Conservation (phyloP, 2,797 vertebrate genomes). For the Tapirus indicus region DNA sequence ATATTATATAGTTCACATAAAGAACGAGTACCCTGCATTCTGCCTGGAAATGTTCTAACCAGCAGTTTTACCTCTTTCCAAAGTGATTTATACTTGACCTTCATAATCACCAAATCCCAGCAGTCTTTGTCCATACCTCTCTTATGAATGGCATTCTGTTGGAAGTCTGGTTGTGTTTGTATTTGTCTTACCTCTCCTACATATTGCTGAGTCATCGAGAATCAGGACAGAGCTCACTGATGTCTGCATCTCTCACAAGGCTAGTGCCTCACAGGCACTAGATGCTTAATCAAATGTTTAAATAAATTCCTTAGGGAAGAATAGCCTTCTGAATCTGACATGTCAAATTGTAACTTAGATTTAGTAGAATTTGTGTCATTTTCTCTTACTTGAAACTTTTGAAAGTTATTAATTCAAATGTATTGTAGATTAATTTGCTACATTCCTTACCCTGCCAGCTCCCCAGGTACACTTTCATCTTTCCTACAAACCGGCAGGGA, state of each 20-base stretch:
- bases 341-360: not conserved
- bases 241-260: conserved; percentile 25
- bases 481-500: not conserved
- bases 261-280: conserved; percentile 18
- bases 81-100: conserved; percentile 66
- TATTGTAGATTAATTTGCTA: not conserved
- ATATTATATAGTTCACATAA: conserved; percentile 56
- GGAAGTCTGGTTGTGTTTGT: conserved; percentile 27
- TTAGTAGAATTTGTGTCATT: conserved; percentile 16
- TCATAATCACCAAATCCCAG: conserved; percentile 56
- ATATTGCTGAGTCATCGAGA: conserved; percentile 66
- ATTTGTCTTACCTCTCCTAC: conserved; percentile 55
- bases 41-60: conserved; percentile 56
- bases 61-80: conserved; percentile 57
- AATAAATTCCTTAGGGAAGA: not conserved
- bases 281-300: conserved; percentile 41
- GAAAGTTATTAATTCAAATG: not conserved
- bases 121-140: conserved; percentile 16
- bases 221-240: conserved; percentile 14
- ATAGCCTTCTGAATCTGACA: not conserved
- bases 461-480: not conserved
- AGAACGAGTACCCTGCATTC: not conserved
- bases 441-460: not conserved
- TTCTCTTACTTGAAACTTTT: conserved; percentile 18
- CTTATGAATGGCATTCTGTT: conserved; percentile 41